Evolutionary conservation across 1,140 invertebrate species (phyloP).

Genomic region (Drosophila lacteicornis): DNA sequence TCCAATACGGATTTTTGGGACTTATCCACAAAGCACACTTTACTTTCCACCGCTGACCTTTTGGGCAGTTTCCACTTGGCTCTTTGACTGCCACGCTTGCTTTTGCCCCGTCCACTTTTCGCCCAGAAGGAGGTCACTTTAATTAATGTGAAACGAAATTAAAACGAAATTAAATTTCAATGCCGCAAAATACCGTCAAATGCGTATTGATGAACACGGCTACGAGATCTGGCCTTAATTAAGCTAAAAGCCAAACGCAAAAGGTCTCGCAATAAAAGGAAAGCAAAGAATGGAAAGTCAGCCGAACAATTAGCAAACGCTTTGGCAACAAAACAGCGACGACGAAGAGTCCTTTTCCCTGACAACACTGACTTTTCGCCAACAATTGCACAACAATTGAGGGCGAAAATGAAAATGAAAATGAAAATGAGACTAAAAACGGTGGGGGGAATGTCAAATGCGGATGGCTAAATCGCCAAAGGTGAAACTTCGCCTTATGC

Average conservation of each 20-base stretch:
- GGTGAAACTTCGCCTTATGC: conserved; percentile 43
- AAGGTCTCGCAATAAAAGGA: conserved; percentile 12
- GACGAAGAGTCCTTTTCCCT: conserved; percentile 14
- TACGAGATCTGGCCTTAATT: conserved; percentile 45
- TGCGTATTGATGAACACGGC: conserved; percentile 31
- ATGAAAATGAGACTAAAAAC: conserved; percentile 1
- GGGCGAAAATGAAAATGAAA: conserved; percentile 25
- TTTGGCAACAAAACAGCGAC: conserved; percentile 5
- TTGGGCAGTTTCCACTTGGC: not conserved
- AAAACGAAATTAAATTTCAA: conserved; percentile 43
- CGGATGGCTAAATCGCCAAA: conserved; percentile 18
- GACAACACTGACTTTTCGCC: conserved; percentile 4
- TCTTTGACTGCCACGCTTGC: not conserved
- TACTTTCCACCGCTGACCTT: conserved; percentile 8
- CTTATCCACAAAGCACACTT: conserved; percentile 4
- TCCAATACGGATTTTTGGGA: not conserved
- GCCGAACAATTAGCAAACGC: conserved; percentile 40
- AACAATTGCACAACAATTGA: conserved; percentile 50
- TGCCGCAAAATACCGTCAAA: conserved; percentile 18
- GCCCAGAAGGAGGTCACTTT: conserved; percentile 53
- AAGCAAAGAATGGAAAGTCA: not conserved
- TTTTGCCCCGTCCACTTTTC: too few relatives aligned
- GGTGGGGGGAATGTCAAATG: conserved; percentile 5
- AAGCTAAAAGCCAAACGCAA: conserved; percentile 58
- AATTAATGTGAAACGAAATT: conserved; percentile 64